Evolutionary conservation across 2,797 vertebrate species (phyloP).

Genomic region (Botia kubotai): DNA sequence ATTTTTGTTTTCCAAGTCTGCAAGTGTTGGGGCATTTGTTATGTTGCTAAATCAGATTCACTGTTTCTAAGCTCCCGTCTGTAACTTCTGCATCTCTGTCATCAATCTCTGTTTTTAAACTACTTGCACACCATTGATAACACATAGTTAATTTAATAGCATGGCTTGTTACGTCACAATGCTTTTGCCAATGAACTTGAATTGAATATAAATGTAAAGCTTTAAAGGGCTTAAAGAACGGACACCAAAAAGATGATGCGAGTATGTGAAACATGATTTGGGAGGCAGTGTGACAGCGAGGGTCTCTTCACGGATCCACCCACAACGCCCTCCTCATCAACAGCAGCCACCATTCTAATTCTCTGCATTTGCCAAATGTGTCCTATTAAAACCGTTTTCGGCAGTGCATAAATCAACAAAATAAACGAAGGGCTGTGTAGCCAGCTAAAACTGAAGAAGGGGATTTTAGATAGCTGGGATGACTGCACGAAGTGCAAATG

Average conservation of each 20-base stretch:
- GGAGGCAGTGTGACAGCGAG: background rate
- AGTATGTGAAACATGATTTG: background rate
- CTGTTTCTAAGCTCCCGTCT: too few relatives aligned
- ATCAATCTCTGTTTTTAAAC: too few relatives aligned
- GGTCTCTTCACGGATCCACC: slow-evolving; percentile 6
- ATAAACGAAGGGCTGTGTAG: slow-evolving; percentile 26
- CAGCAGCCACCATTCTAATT: slow-evolving; percentile 34
- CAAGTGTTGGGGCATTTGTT: too few relatives aligned
- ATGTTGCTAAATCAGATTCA: too few relatives aligned
- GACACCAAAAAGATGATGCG: background rate
- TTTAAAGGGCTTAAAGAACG: background rate
- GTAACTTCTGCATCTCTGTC: too few relatives aligned
- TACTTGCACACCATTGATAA: background rate
- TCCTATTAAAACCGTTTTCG: slow-evolving; percentile 33
- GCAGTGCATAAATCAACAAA: slow-evolving; percentile 34
- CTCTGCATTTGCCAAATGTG: slow-evolving; percentile 32
- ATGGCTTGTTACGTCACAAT: background rate
- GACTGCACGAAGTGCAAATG: background rate
- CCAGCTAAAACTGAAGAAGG: slow-evolving; percentile 10
- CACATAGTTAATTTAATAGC: background rate
- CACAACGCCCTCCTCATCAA: slow-evolving; percentile 16
- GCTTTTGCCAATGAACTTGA: background rate
- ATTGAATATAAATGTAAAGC: background rate
- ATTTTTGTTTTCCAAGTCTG: too few relatives aligned
- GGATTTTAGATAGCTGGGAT: background rate